Percentiles rank a stretch among this genome's conserved stretches.
phyloP scores from a whole-genome alignment of 2,888 invertebrate species.

The Ophonus ardosiacus region DNA sequence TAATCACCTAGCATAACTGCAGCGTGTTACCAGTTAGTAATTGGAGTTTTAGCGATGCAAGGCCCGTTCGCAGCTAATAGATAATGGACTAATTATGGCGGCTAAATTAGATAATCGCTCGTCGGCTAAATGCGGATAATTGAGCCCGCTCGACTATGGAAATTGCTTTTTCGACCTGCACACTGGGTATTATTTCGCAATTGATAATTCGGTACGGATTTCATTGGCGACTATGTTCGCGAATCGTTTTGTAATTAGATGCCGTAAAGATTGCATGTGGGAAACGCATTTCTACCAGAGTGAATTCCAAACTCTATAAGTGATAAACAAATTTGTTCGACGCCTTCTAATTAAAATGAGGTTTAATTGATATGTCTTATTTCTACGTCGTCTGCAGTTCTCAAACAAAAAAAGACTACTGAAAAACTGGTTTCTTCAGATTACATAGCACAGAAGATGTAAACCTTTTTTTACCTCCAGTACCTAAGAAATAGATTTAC shows the following conservation, averaged over 20 bases:
- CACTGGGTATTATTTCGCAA: slow-evolving; percentile 55
- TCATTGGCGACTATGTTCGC: slow-evolving; percentile 36
- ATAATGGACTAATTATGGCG: slow-evolving; percentile 63
- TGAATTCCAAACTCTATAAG: slow-evolving; percentile 38
- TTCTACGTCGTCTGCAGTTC: slow-evolving; percentile 4
- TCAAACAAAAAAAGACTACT: not conserved
- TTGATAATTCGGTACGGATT: slow-evolving; percentile 53
- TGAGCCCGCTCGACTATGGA: slow-evolving; percentile 59
- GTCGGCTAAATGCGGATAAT: slow-evolving; percentile 58
- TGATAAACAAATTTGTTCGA: slow-evolving; percentile 54
- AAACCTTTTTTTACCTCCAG: too few species aligned
- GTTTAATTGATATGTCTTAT: slow-evolving; percentile 44
- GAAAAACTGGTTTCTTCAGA: not conserved
- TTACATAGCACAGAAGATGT: not conserved
- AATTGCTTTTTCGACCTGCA: slow-evolving; percentile 63
- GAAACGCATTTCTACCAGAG: slow-evolving; percentile 15
- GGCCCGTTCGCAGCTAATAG: slow-evolving; percentile 60
- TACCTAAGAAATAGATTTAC: too few species aligned
- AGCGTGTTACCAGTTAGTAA: slow-evolving; percentile 55
- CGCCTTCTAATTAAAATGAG: slow-evolving; percentile 27
- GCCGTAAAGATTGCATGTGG: slow-evolving; percentile 47
- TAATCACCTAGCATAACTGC: slow-evolving; percentile 47
- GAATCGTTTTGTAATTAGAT: slow-evolving; percentile 53
- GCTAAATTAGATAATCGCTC: slow-evolving; percentile 63
- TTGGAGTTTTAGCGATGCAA: slow-evolving; percentile 60